Conservation (phyloP, 2,888 invertebrate genomes). For the Hirtodrosophila alboralis region DNA sequence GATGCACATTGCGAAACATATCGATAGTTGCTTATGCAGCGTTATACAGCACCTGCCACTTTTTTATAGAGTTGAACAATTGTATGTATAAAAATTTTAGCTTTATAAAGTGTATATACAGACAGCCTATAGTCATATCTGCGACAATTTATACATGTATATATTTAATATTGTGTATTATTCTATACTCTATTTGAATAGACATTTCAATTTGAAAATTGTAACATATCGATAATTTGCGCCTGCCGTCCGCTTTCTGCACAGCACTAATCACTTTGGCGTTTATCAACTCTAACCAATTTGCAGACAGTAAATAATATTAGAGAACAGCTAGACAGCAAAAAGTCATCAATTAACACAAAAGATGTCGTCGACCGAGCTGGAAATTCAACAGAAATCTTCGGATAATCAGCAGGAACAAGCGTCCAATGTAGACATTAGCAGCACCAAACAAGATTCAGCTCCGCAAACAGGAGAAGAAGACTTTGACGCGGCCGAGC, state of each 20-base stretch:
- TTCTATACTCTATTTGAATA: not conserved
- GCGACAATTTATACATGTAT: not conserved
- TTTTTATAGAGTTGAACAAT: not conserved
- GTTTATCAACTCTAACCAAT: constrained; percentile 58
- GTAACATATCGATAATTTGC: constrained; percentile 38
- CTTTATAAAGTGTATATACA: not conserved
- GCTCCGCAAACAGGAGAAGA: constrained; percentile 52
- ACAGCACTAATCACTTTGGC: constrained; percentile 45
- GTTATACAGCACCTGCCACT: constrained; percentile 34
- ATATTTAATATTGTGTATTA: not conserved
- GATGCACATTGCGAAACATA: constrained; percentile 30
- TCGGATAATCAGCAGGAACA: constrained; percentile 67
- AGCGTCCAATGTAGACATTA: constrained; percentile 39
- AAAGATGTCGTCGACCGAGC: constrained; percentile 79
- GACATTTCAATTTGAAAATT: constrained; percentile 17
- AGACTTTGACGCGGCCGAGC: constrained; percentile 87
- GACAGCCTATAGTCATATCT: not conserved
- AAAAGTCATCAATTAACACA: constrained; percentile 56
- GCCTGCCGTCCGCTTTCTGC: constrained; percentile 38
- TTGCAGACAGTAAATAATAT: constrained; percentile 77
- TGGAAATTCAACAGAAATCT: constrained; percentile 74
- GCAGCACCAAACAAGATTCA: constrained; percentile 44
- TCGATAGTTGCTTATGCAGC: constrained; percentile 40
- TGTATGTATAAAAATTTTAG: not conserved
- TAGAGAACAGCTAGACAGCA: constrained; percentile 47